Evolutionary conservation across 2,797 vertebrate genomes (phyloP).

Genomic region (Hydrophis major): DNA sequence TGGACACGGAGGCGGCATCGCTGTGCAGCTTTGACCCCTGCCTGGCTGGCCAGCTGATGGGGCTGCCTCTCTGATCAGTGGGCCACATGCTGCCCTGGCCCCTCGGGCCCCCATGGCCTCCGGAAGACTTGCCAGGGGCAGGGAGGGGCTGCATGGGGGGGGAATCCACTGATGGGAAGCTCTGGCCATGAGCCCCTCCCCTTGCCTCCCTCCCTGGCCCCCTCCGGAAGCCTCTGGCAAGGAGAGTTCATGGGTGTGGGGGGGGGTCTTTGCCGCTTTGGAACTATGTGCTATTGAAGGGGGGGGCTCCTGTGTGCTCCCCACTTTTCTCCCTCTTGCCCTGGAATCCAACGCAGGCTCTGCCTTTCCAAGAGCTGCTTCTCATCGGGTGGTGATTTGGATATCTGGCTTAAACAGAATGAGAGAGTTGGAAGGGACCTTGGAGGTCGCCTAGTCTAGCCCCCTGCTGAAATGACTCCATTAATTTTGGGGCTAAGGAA

Average conservation of each 20-base stretch:
- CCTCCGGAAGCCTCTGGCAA: not conserved
- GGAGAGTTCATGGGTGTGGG: not conserved
- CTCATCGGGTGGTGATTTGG: not conserved
- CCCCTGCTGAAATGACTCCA: not conserved
- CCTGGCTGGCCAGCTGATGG: not conserved
- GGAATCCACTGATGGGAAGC: not conserved
- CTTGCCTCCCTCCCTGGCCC: fast-evolving
- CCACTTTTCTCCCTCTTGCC: not conserved
- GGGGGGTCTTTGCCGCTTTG: not conserved
- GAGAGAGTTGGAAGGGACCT: not conserved
- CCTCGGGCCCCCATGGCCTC: not conserved
- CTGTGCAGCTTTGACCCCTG: not conserved
- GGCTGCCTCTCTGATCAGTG: not conserved
- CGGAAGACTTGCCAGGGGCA: not conserved
- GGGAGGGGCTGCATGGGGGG: not conserved
- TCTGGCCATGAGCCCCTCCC: not conserved
- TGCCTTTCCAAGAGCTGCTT: not conserved
- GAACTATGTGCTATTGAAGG: not conserved
- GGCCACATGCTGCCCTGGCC: not conserved
- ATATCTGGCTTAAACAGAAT: not conserved
- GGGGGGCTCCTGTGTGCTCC: not conserved
- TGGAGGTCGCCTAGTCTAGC: not conserved
- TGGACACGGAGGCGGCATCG: not conserved
- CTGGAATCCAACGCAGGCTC: not conserved
- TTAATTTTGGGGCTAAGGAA: no score